Conservation (phyloP, 2,888 invertebrate genomes). For the Unio delphinus region DNA sequence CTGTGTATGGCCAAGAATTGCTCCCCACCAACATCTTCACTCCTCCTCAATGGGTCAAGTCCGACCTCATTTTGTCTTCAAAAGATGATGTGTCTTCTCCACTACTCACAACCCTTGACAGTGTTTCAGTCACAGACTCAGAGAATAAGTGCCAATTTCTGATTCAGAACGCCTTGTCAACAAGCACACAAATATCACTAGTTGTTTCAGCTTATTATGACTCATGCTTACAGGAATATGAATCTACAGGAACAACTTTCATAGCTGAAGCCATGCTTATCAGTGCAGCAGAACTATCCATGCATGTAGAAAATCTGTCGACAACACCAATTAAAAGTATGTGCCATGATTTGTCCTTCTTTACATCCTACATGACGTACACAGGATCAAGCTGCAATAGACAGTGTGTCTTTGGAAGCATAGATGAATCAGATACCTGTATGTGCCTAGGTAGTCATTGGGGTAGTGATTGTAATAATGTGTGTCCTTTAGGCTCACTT, state of each 20-base stretch:
- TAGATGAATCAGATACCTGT: conserved; percentile 21
- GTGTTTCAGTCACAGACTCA: conserved; percentile 6
- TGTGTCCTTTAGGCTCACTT: conserved; percentile 34
- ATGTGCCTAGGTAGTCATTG: conserved; percentile 39
- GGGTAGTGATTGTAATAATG: conserved; percentile 37
- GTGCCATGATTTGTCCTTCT: conserved; percentile 16
- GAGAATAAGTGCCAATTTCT: conserved; percentile 23
- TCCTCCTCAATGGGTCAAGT: conserved; percentile 45
- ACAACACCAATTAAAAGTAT: conserved; percentile 17
- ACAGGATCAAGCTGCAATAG: conserved; percentile 26
- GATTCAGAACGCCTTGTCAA: conserved; percentile 20
- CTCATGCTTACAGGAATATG: conserved; percentile 30
- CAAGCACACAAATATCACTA: neutral
- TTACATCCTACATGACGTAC: conserved; percentile 22
- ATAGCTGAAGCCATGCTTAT: conserved; percentile 30
- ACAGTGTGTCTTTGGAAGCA: conserved; percentile 41
- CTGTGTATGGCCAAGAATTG: conserved; percentile 29
- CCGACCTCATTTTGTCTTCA: conserved; percentile 36
- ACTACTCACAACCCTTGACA: conserved; percentile 12
- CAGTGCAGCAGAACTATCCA: conserved; percentile 22
- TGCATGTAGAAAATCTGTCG: conserved; percentile 16
- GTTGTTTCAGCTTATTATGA: conserved; percentile 20
- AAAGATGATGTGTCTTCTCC: conserved; percentile 14
- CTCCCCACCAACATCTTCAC: conserved; percentile 23
- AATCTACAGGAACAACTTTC: conserved; percentile 16